Conservation (phyloP, 2,888 invertebrate genomes). For the Unio delphinus region DNA sequence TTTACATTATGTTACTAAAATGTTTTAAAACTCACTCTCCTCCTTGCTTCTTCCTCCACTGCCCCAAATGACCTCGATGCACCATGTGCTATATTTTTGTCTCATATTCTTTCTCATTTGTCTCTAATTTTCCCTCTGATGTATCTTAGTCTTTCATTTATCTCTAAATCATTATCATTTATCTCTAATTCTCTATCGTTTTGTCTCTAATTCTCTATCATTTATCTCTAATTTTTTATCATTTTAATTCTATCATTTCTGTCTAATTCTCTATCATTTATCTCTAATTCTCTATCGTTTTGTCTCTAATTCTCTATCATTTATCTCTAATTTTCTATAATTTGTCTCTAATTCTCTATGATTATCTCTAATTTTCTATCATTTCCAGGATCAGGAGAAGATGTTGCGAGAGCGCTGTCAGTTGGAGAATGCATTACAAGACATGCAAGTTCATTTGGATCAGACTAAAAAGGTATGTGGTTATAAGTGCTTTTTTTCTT, state of each 20-base stretch:
- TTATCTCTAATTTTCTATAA: constrained; percentile 4
- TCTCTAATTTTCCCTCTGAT: background rate
- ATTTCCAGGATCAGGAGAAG: constrained; percentile 48
- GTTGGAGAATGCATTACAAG: constrained; percentile 50
- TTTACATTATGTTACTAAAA: too few relatives aligned
- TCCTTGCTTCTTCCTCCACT: too few relatives aligned
- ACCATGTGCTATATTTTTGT: too few relatives aligned
- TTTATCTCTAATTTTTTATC: too few relatives aligned
- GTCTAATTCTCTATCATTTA: too few relatives aligned
- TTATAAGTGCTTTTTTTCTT: too few relatives aligned
- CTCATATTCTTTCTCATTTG: background rate
- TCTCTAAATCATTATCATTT: too few relatives aligned
- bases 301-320: constrained; percentile 7
- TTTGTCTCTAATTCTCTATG: background rate
- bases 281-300: background rate
- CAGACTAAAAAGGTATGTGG: constrained; percentile 50
- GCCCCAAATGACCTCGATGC: too few relatives aligned
- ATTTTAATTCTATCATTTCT: too few relatives aligned
- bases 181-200: too few relatives aligned
- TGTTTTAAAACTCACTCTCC: too few relatives aligned
- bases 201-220: too few relatives aligned
- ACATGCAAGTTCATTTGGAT: constrained; percentile 54
- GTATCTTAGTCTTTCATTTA: background rate
- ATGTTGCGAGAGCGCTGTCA: constrained; percentile 47
- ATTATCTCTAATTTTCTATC: background rate